Base-by-base conservation (phyloP, 1,140 invertebrate genomes). In the Musca domestica region DNA sequence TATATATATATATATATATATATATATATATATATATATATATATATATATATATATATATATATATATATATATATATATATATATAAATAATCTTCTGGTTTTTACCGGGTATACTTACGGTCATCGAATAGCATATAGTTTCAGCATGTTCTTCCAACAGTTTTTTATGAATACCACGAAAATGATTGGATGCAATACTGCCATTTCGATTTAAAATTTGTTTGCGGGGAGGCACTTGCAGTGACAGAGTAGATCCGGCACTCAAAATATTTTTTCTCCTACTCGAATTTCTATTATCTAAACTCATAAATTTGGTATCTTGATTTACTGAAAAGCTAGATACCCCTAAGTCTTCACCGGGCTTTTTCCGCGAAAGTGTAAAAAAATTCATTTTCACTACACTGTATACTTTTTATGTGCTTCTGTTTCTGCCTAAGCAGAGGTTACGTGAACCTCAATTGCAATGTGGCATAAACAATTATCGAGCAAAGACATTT, bases 131-230 rank as follows among this genome's bases (percentile, higher is more conserved):
- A 75, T 88, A 87, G 67, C 91, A 85, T 71, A 89, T 85, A 66
- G 88, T 82, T 73, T 86, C 89, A 0, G 88, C 90, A 78, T 89
- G 89, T 71, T 86, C 83, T 71, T 91, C 87, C 30, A 92, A 77
- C 74, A 89, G 86, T 73, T 91, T 88, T 77, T 90, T 92, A 71
- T 89, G 90, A n/a, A 92, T 83, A 46, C 91, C 91, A 68, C 90
- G 86, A 80, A 92, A 92, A 72, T 80, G 73, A 54, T 75, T 74
- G 58, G 71, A 74, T 25, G 75, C 73, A 58, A 81, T 78, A 34
- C 73, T 81, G 17, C 80, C 80, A 71, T 80, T 78, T 68, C 76
- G 70, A 63, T 81, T 81, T 4, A 81, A 65, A 64, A 81, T 74
- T 61, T 72, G 68, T 64, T 70, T 76, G 51, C 76, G 69, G 1